These are phyloP conservation scores for Idaea straminata DNA, from an alignment of 2,888 invertebrate genomes.

Conservation along the genomic window DNA sequence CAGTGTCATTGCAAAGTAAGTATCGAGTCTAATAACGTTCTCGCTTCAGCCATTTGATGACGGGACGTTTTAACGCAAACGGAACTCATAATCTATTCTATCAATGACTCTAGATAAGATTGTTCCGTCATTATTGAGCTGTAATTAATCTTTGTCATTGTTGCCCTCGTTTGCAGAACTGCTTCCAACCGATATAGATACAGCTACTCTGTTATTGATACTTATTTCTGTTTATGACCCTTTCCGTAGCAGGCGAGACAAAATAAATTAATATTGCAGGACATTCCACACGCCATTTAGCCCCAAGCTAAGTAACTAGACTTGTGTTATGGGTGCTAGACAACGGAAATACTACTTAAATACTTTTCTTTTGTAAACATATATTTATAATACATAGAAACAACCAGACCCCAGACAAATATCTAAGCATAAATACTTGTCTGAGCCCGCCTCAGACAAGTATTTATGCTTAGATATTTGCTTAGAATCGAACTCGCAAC, in stretches of 20 bases:
- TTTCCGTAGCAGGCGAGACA: constrained; percentile 24
- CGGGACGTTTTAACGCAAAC: constrained; percentile 42
- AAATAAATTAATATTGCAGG: no score
- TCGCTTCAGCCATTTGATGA: constrained; percentile 35
- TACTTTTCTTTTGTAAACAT: no score
- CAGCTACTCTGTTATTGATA: constrained; percentile 31
- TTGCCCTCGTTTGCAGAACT: constrained; percentile 58
- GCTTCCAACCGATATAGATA: constrained; percentile 41
- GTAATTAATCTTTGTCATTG: constrained; percentile 71
- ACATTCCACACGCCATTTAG: no score
- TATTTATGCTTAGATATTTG: no score
- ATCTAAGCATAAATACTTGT: no score
- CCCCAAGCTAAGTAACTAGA: no score
- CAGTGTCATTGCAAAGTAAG: background rate
- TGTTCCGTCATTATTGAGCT: constrained; percentile 61
- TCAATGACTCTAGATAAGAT: constrained; percentile 59
- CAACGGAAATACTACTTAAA: no score
- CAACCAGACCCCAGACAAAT: no score
- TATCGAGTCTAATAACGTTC: constrained; percentile 21
- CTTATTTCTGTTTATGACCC: constrained; percentile 37
- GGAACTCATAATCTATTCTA: constrained; percentile 52
- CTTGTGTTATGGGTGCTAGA: no score
- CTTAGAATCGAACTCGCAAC: no score
- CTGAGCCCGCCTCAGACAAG: no score
- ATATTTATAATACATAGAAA: no score